phyloP scores from a whole-genome alignment of 2,797 vertebrate species.

The Peromyscus aztecus region DNA sequence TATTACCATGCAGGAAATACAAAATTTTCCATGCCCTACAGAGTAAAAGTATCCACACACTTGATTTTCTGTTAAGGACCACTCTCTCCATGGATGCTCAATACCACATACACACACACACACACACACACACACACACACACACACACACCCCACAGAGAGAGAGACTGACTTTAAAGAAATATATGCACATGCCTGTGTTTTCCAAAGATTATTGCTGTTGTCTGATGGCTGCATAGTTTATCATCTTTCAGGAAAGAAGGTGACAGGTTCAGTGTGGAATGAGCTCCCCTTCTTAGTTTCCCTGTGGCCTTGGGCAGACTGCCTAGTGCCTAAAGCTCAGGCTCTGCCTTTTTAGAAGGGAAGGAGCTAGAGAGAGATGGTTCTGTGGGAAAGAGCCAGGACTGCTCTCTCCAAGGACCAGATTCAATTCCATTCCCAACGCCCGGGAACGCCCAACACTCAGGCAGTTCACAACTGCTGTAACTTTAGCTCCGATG shows the following conservation, averaged over 20 bases:
- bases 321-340: neutral
- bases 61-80: slow-evolving; percentile 2
- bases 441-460: no score
- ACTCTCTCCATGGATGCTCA: neutral
- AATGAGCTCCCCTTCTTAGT: neutral
- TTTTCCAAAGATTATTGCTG: neutral
- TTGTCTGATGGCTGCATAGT: neutral
- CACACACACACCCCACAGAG: neutral
- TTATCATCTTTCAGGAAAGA: neutral
- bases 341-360: neutral
- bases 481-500: neutral
- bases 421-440: neutral
- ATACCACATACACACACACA: neutral
- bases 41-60: slow-evolving; percentile 28
- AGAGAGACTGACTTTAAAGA: neutral
- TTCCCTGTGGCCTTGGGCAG: neutral
- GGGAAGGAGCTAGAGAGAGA: neutral
- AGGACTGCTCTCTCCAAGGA: neutral
- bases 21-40: neutral
- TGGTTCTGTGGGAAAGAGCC: neutral
- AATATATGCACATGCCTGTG: neutral
- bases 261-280: neutral
- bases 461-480: neutral
- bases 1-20: neutral
- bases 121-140: neutral